Evolutionary conservation across 1,140 invertebrate species (phyloP).

Genomic region (Hyles vespertilio): DNA sequence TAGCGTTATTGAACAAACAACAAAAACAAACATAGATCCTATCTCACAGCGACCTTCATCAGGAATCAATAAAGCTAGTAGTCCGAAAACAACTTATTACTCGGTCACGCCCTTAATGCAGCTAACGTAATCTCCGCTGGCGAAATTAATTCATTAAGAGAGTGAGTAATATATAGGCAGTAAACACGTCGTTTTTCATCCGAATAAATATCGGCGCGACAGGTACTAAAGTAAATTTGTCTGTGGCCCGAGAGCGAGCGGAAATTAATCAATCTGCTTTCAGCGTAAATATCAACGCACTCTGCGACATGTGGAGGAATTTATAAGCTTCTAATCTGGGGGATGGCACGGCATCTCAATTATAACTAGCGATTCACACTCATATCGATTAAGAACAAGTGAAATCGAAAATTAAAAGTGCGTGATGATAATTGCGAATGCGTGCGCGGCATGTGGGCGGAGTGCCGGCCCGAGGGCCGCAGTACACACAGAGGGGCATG

Average conservation of each 20-base stretch:
- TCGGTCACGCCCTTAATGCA: conserved; percentile 12
- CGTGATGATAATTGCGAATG: background rate
- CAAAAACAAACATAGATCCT: no score
- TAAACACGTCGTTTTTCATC: conserved; percentile 19
- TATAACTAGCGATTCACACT: no score
- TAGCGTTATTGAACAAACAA: no score
- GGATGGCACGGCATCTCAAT: no score
- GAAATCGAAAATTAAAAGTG: background rate
- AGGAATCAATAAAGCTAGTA: background rate
- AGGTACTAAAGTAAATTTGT: conserved; percentile 19
- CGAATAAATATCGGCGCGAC: conserved; percentile 7
- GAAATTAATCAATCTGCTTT: conserved; percentile 39
- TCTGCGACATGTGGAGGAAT: conserved; percentile 7
- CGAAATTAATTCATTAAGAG: no score
- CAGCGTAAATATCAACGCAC: conserved; percentile 17
- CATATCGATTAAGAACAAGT: no score
- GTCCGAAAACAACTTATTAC: no score
- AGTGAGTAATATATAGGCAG: background rate
- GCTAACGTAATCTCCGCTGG: no score
- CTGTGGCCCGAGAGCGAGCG: conserved; percentile 19
- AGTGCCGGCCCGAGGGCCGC: background rate
- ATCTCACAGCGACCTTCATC: conserved; percentile 10
- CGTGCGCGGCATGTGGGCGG: background rate
- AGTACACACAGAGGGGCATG: conserved; percentile 39
- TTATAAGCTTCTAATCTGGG: background rate